Percentiles rank a stretch among this genome's conserved stretches.
phyloP scores from a whole-genome alignment of 2,113 vertebrate genomes.

The Colaptes auratus region DNA sequence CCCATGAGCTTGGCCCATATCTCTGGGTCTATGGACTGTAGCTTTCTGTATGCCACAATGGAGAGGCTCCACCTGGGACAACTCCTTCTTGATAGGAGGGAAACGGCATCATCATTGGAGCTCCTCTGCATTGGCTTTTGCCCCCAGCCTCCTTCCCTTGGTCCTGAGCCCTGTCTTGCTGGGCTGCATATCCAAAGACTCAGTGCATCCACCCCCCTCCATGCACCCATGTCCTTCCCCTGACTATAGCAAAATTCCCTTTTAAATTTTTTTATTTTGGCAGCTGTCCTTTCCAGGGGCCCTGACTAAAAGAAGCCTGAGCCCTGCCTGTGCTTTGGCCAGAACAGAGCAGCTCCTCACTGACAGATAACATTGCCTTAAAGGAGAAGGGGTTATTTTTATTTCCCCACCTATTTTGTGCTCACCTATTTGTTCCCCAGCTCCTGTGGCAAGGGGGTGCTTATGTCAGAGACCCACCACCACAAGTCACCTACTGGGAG shows the following conservation, averaged over 20 bases:
- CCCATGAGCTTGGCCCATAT: not conserved
- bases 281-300: conserved; percentile 39
- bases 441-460: not conserved
- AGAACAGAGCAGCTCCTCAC: not conserved
- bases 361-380: conserved; percentile 39
- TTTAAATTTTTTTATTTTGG: not conserved
- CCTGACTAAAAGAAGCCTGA: conserved; percentile 44
- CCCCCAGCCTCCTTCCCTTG: not conserved
- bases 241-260: conserved; percentile 8
- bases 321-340: conserved; percentile 9
- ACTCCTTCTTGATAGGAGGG: not conserved
- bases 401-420: not conserved
- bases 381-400: conserved; percentile 29
- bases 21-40: fast-evolving
- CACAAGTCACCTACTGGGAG: not conserved
- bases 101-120: not conserved
- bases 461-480: not conserved
- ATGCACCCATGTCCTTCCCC: not conserved
- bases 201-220: not conserved
- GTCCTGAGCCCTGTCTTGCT: not conserved
- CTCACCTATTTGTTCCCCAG: not conserved
- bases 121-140: not conserved
- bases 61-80: not conserved
- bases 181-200: not conserved
- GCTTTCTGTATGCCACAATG: fast-evolving